These are phyloP conservation scores for Graphium colonna DNA, from an alignment of 2,888 invertebrate genomes.

Conservation along the genomic window DNA sequence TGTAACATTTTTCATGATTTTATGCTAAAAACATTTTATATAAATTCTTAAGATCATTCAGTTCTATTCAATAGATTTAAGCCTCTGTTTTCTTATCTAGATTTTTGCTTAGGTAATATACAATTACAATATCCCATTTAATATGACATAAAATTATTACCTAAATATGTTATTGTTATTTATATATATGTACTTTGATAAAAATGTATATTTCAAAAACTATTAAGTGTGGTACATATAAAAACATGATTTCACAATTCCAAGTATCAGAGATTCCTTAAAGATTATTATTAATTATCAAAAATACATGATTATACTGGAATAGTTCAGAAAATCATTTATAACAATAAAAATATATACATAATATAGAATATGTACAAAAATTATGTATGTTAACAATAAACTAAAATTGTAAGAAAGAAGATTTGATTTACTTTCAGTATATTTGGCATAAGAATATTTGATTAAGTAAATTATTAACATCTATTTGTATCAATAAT, in stretches of 20 bases:
- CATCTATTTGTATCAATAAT: not conserved
- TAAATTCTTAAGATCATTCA: not conserved
- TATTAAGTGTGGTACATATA: not conserved
- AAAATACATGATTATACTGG: not conserved
- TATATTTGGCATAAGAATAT: not conserved
- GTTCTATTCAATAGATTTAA: constrained; percentile 18
- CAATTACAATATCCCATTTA: too few relatives aligned
- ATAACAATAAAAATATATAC: constrained; percentile 5
- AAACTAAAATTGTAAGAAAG: not conserved
- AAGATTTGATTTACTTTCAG: not conserved
- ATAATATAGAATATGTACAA: too few relatives aligned
- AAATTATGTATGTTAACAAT: not conserved
- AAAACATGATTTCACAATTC: not conserved
- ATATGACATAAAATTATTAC: not conserved
- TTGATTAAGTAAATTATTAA: not conserved
- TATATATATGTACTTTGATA: constrained; percentile 1
- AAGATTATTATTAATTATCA: too few relatives aligned
- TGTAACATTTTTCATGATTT: not conserved
- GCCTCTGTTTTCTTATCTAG: constrained; percentile 22
- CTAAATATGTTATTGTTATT: not conserved
- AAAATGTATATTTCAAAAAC: constrained; percentile 1
- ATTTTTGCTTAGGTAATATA: not conserved
- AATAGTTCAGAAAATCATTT: not conserved
- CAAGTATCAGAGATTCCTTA: constrained; percentile 9
- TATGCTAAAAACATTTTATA: not conserved